Conservation (phyloP, 2,888 invertebrate genomes). For the Aporophyla nigra region DNA sequence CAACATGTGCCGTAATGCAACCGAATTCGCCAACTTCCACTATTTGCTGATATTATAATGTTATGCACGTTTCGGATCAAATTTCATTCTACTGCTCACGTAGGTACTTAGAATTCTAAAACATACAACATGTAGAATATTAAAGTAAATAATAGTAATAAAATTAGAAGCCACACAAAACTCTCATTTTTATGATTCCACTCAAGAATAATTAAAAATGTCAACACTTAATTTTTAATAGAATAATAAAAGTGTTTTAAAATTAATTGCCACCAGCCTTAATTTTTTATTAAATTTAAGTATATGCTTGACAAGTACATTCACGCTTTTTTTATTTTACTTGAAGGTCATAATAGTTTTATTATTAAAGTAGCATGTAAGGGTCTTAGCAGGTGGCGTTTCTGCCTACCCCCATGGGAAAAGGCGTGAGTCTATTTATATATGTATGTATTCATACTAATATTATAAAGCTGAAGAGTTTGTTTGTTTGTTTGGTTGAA, state of each 20-base stretch:
- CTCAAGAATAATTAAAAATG: neutral
- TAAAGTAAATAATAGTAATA: neutral
- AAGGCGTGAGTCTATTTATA: no score
- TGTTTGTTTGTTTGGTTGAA: no score
- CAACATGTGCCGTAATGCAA: constrained; percentile 25
- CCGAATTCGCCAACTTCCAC: constrained; percentile 33
- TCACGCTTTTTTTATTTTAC: neutral
- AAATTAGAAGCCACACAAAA: neutral
- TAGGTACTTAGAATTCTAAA: neutral
- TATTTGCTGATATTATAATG: constrained; percentile 21
- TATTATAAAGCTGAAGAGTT: no score
- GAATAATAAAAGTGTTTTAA: neutral
- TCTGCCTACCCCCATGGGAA: no score
- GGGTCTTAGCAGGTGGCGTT: no score
- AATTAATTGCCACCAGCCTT: neutral
- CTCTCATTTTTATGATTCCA: neutral
- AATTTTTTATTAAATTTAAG: neutral
- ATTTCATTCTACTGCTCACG: neutral
- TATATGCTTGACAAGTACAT: neutral
- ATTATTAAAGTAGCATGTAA: no score
- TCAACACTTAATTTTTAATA: no score
- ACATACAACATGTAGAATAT: neutral
- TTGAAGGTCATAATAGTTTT: no score
- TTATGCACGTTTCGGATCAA: constrained; percentile 34
- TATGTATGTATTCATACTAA: no score